phyloP scores from a whole-genome alignment of 2,888 invertebrate species.

The Lamellibrachia columna region DNA sequence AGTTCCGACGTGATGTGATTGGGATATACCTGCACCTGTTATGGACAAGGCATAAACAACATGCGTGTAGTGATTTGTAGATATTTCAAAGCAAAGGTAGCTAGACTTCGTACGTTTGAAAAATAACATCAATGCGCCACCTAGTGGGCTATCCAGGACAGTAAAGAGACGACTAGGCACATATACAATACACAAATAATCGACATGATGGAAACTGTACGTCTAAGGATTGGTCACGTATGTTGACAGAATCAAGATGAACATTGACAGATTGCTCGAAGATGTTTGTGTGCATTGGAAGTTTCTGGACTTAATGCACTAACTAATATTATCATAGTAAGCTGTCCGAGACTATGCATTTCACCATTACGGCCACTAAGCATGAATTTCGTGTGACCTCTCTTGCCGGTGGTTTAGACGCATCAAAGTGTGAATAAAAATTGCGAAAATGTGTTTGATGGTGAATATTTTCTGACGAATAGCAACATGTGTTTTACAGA shows the following conservation, averaged over 20 bases:
- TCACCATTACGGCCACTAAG: background rate
- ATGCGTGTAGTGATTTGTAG: background rate
- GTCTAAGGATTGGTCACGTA: background rate
- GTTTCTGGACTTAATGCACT: background rate
- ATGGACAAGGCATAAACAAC: background rate
- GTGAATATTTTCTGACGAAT: background rate
- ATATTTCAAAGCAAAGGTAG: background rate
- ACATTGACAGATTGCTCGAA: background rate
- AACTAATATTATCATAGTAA: background rate
- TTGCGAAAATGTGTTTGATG: background rate
- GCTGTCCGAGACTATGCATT: background rate
- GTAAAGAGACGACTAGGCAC: background rate
- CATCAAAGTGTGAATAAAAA: background rate
- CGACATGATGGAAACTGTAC: background rate
- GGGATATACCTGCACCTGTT: background rate
- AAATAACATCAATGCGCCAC: background rate
- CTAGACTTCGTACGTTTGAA: background rate
- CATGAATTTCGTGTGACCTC: background rate
- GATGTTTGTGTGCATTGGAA: background rate
- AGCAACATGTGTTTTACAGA: background rate
- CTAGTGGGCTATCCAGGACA: background rate
- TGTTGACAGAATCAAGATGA: slow-evolving; percentile 3
- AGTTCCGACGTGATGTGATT: background rate
- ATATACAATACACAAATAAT: too few relatives aligned
- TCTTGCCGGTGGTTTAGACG: background rate